Percentiles rank a stretch among this genome's conserved stretches.
Evolutionary conservation across 2,797 vertebrate genomes (phyloP).

Genomic region (Sebastiscus tertius): DNA sequence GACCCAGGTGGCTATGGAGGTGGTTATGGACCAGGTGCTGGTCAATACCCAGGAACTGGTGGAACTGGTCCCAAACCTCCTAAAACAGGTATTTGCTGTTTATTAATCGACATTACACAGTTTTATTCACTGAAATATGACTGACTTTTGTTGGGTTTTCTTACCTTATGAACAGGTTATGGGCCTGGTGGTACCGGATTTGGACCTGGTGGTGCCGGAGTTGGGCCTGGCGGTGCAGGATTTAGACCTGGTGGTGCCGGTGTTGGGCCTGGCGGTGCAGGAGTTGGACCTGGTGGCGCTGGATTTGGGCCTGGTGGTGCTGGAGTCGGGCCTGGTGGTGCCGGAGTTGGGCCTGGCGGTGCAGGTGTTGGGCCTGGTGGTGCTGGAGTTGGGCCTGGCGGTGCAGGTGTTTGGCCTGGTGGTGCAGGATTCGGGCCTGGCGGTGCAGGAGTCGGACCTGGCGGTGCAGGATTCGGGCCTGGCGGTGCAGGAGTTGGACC

Average conservation of each 20-base stretch:
- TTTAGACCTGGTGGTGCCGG: conserved; percentile 13
- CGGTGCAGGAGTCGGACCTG: conserved; percentile 23
- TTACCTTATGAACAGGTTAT: conserved; percentile 42
- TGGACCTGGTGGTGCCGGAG: conserved; percentile 28
- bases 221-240: not conserved
- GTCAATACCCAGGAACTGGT: conserved; percentile 58
- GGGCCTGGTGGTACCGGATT: not conserved
- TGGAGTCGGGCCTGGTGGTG: not conserved
- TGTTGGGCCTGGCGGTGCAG: conserved; percentile 10
- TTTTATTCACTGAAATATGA: not conserved
- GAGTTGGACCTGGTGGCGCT: conserved; percentile 19
- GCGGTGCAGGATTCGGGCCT: conserved; percentile 34
- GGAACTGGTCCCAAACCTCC: conserved; percentile 72
- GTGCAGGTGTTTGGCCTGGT: not conserved
- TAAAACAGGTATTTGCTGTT: conserved; percentile 72
- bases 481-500: conserved; percentile 20
- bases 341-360: fast-evolving
- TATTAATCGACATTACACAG: not conserved
- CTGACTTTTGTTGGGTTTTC: not conserved
- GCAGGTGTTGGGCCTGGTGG: no score
- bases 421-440: conserved; percentile 26
- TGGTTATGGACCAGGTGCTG: conserved; percentile 61
- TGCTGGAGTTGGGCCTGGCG: not conserved
- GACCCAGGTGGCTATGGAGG: conserved; percentile 60
- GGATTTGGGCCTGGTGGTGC: conserved; percentile 31